Evolutionary conservation across 2,888 invertebrate genomes (phyloP), one percentile per base, ranked within the genome.

Genomic region (Trissolcus japonicus): DNA sequence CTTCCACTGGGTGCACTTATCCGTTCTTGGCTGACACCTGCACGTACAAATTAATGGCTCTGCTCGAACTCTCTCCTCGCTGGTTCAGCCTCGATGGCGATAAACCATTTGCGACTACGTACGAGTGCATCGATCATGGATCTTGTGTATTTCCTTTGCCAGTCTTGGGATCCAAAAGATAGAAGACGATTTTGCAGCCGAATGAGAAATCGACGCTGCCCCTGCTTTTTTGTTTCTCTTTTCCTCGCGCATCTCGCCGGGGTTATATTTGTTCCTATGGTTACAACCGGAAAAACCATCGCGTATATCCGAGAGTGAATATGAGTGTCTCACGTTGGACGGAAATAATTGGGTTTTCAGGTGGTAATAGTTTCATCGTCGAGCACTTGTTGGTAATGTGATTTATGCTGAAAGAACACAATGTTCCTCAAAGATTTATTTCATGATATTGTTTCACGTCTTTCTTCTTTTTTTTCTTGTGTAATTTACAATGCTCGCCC

Each of bases 41-140:
- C 86, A 85, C 85, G 84, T 86, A 84, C 85, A 85, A 86, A 86
- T 87, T 87, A 87, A 87, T 86, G 86, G 86, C 86, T 84, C 79
- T 80, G 80, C 83, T 80, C 82, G 81, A 80, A 83, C 82, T 82
- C 82, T 80, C 81, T 82, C 25, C 75, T 66, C 77, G 54, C 51
- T 65, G 74, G 74, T 71, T 71, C 75, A 62, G 79, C 76, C 80
- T 80, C 80, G 81, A 85, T 35, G 80, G 81, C 83, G 82, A 84
- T 84, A 86, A 86, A 85, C 84, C 80, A 84, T 82, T 82, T 80
- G 79, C 63, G 81, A 80, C 81, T 81, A 80, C 80, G 80, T 71
- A 78, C 69, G 51, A 69, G 63, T 71, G 73, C 79, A 79, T 82
- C 82, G 81, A 84, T 84, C 74, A 79, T 79, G 79, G 76, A 77